Base-by-base conservation (phyloP, 2,888 invertebrate species). In the Drosophila pegasa region DNA sequence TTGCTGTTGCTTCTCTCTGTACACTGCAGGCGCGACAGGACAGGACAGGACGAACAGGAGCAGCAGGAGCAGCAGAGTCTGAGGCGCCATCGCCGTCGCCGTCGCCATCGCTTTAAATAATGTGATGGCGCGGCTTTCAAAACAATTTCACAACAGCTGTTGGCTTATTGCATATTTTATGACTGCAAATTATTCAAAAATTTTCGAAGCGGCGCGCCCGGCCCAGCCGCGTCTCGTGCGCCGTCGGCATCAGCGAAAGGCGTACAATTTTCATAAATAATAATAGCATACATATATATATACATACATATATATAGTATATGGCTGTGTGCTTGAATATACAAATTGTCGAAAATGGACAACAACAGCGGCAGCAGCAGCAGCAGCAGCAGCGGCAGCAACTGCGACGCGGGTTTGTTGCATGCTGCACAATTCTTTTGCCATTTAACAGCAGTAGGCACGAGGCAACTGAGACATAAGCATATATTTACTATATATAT, bases 141-240 rank as follows among this genome's bases (percentile, higher is more conserved):
- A 92, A 92, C 92, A 92, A 92, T 92, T 92, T 92, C 87, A 88
- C 90, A 92, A 91, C 92, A 92, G 91, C 91, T 92, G 92, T 91
- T 92, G 90, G 91, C 91, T 92, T 91, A 92, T 92, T 92, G 91
- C 90, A 92, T 92, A 92, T 92, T 92, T 92, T 92, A 92, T 91
- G 91, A 89, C 91, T 90, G 91, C 90, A 92, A 92, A 92, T 92
- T 92, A 92, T 92, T 92, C 91, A 92, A 90, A 92, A 90, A 87
- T 84, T 90, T 82, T 79, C 82, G 78, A 80, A 76, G 77, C 82
- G 77, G 72, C 78, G 63, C 74, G 58, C 51, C 56, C 41, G 65
- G 57, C 54, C 65, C 48, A 57, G 58, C 40, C 29, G 25, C 52
- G 29, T 14, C 25, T 14, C 14, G 20, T n/a, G n/a, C n/a, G 20